Conservation (phyloP, 2,888 invertebrate genomes). For the Melanostoma scalare region DNA sequence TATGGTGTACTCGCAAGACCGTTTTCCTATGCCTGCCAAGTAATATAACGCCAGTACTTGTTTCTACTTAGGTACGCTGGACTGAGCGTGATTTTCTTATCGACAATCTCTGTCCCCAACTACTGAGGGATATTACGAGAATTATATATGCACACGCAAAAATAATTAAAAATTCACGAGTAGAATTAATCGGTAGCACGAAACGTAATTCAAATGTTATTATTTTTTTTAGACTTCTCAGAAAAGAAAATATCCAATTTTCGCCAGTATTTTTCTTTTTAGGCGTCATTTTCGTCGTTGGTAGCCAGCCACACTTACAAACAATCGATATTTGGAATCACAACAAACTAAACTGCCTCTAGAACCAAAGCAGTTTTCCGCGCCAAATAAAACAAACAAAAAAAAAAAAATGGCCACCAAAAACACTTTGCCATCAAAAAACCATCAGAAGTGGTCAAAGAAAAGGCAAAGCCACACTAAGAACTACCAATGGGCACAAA, state of each 20-base stretch:
- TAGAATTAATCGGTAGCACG: constrained; percentile 66
- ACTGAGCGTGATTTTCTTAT: constrained; percentile 13
- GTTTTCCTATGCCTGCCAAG: not conserved
- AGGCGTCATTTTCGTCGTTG: not conserved
- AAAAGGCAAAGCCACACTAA: constrained; percentile 8
- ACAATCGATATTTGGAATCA: constrained; percentile 60
- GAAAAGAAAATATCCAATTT: constrained; percentile 24
- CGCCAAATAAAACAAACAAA: not conserved
- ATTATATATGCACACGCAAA: constrained; percentile 68
- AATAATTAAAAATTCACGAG: constrained; percentile 64
- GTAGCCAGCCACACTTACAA: no score
- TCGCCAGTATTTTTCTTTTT: not conserved
- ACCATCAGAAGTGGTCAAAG: constrained; percentile 45
- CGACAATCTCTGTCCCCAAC: constrained; percentile 13
- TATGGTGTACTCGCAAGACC: no score
- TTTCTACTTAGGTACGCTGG: not conserved
- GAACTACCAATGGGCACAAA: not conserved
- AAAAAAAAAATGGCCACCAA: constrained; percentile 53
- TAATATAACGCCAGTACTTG: not conserved
- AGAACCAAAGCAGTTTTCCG: constrained; percentile 40
- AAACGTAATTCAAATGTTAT: constrained; percentile 18
- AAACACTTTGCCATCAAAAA: constrained; percentile 53
- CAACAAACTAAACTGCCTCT: constrained; percentile 46
- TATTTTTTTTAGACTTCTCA: constrained; percentile 1
- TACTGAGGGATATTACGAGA: constrained; percentile 40